Conservation (phyloP, 2,797 vertebrate species). For the Dicrostonyx torquatus region DNA sequence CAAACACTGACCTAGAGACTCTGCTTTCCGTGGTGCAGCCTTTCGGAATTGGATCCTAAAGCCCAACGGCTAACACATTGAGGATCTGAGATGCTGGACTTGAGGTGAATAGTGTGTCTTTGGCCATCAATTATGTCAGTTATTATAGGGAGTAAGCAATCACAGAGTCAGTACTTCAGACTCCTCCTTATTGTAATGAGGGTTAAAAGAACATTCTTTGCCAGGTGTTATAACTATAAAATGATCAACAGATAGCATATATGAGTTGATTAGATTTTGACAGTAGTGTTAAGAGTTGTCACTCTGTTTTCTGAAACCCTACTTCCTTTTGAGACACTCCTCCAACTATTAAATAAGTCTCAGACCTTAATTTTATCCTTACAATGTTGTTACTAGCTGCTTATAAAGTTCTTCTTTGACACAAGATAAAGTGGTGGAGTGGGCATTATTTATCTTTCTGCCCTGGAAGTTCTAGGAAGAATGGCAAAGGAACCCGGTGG, state of each 20-base stretch:
- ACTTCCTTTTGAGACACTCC: background rate
- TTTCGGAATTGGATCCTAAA: background rate
- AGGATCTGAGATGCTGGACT: background rate
- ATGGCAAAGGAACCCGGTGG: background rate
- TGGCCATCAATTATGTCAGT: background rate
- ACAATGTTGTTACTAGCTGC: background rate
- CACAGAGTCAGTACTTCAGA: background rate
- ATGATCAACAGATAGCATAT: background rate
- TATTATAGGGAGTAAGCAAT: background rate
- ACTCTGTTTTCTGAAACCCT: background rate
- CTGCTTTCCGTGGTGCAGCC: rapidly evolving
- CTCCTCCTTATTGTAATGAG: background rate
- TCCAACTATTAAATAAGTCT: background rate
- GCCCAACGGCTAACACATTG: no score
- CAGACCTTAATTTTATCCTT: background rate
- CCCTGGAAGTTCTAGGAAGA: background rate
- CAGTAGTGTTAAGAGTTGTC: background rate
- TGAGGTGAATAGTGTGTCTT: background rate
- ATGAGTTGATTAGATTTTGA: background rate
- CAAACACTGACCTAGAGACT: background rate
- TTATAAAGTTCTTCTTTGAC: background rate
- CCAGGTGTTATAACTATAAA: background rate
- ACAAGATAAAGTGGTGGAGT: background rate
- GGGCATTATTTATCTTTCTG: background rate
- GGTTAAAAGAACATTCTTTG: background rate